These are phyloP conservation scores for Hemistola chrysoprasaria DNA, from an alignment of 2,888 invertebrate genomes.

Conservation along the genomic window DNA sequence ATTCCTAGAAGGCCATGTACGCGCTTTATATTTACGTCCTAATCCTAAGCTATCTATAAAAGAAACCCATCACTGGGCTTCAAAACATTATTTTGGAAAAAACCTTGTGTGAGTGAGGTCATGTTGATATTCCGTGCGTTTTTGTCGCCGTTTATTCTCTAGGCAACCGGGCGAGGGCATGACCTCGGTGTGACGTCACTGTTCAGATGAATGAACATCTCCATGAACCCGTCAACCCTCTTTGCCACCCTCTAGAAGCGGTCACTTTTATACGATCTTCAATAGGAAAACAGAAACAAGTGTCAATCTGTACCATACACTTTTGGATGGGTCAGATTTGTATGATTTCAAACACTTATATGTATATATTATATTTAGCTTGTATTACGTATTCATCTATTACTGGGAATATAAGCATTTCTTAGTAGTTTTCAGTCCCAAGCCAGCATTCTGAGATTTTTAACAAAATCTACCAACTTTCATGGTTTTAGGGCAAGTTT, in stretches of 20 bases:
- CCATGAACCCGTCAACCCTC: constrained; percentile 36
- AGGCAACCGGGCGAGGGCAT: constrained; percentile 57
- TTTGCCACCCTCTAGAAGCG: constrained; percentile 38
- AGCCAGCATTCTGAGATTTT: too few relatives aligned
- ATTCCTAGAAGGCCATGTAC: too few relatives aligned
- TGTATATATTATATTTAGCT: neutral
- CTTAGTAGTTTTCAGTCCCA: too few relatives aligned
- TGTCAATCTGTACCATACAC: constrained; percentile 41
- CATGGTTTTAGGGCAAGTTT: too few relatives aligned
- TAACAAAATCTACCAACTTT: too few relatives aligned
- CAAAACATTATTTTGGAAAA: constrained; percentile 20
- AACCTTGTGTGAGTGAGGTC: constrained; percentile 34
- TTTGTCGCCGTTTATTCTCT: constrained; percentile 50
- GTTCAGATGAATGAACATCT: constrained; percentile 72
- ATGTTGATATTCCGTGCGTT: constrained; percentile 46
- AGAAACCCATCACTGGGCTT: too few relatives aligned
- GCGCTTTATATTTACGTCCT: too few relatives aligned
- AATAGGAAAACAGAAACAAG: constrained; percentile 60
- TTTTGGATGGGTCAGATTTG: constrained; percentile 17
- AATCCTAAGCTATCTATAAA: too few relatives aligned
- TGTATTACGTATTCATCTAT: too few relatives aligned
- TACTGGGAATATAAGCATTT: too few relatives aligned
- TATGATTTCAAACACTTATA: neutral
- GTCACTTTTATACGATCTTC: constrained; percentile 54
- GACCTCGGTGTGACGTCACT: constrained; percentile 75